Evolutionary conservation across 1,140 invertebrate genomes (phyloP), one percentile per base, ranked within the genome.

Genomic region (Bombus picipes): DNA sequence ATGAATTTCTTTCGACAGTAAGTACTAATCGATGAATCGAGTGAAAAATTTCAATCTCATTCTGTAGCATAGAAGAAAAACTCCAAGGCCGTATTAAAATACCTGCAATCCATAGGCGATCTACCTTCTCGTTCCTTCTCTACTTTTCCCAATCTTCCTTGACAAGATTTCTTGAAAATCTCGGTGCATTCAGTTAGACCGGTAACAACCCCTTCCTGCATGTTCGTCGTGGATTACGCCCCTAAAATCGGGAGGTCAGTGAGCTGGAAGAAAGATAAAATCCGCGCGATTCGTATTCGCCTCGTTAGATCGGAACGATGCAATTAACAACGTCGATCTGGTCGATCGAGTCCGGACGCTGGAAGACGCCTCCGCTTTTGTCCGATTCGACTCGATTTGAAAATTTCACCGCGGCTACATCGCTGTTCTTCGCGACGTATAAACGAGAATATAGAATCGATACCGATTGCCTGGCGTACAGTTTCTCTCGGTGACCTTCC

Each of bases 251-350:
- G 43, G 34, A 2, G 34, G 28, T 39, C 78, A 78, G 65, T 18
- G 62, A 76, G 28, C n/a, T 74, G 43, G 83, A 68, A 89, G 12
- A 37, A 62, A 79, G 57, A 76, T 81, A 77, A 77, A 88, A 88
- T 53, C 32, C 43, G n/a, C 66, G 8, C 53, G 41, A 41, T 28
- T 65, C 65, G 28, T n/a, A 70, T 47, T 39, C 70, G 82, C 34
- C 78, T 78, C 77, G 77, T 88, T 89, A 85, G 74, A 65, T 88
- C 78, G 43, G 78, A 84, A 66, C 76, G 83, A 80, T 39, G 77
- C 77, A 79, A 70, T 68, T 66, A 88, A 80, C 68, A 73, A 75
- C 68, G 68, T 41, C 59, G 75, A 88, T 66, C 73, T 68, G 83
- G n/a, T 83, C 75, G 71, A 79, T 76, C 71, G 41, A 22, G 57